Evolutionary conservation across 2,888 invertebrate species (phyloP).

Genomic region (Muschampia plurimacula): DNA sequence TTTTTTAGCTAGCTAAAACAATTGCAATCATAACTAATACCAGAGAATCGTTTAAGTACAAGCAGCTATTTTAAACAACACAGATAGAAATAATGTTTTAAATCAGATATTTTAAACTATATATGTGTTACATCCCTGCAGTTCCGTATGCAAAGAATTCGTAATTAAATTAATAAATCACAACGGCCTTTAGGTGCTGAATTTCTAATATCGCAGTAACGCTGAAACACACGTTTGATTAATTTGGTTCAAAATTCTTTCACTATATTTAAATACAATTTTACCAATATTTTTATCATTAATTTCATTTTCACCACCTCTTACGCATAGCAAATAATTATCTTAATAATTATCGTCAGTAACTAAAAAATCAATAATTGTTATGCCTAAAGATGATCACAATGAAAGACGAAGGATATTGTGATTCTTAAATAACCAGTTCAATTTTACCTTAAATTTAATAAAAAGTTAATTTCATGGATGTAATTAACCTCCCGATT

Average conservation of each 20-base stretch:
- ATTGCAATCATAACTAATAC: no score
- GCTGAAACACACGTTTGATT: not conserved
- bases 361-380: no score
- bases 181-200: not conserved
- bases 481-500: not conserved
- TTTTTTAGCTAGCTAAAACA: not conserved
- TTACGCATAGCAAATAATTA: no score
- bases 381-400: no score
- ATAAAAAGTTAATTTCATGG: not conserved
- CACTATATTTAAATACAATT: not conserved
- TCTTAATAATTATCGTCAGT: no score
- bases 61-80: no score
- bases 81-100: no score
- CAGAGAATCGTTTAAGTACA: no score
- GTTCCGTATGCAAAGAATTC: not conserved
- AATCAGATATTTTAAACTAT: not conserved
- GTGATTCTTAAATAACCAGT: no score
- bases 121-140: not conserved
- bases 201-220: not conserved
- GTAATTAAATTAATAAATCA: not conserved
- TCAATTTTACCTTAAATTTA: not conserved
- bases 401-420: no score
- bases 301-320: no score
- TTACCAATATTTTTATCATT: not conserved
- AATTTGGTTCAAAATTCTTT: not conserved